Evolutionary conservation across 2,888 invertebrate species (phyloP), one percentile per base, ranked within the genome.

Genomic region (Drosophila diplacantha): DNA sequence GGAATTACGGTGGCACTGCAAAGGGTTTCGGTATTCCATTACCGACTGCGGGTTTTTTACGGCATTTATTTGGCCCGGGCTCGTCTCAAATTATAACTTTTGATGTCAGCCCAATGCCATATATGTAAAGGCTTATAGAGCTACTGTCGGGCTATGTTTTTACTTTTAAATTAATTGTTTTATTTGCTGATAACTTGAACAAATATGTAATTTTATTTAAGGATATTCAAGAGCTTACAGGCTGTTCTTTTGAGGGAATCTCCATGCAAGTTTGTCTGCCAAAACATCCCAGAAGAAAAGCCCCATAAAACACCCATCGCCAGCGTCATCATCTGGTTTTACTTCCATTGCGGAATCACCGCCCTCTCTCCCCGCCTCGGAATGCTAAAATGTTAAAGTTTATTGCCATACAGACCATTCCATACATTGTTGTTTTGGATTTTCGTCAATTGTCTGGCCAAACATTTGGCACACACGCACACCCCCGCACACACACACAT

Each of bases 361-460:
- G 41, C 32, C 41, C 58, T 31, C 34, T 60, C 58, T 31, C 39
- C 24, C 56, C 39, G 5, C 1, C 32, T 39, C 51, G 18, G 31
- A 60, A 41, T 64, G 60, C 60, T 65, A 41, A 66, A 65, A 61
- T 61, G 65, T 31, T 64, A 14, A 60, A 64, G 60, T 50, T 60
- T 60, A 60, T 60, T 64, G 51, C 60, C 58, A 24, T 43, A 20
- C 18, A 37, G 37, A 37, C n/a, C 34, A 8, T 34, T 4, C 11
- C 24, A 16, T 29, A 24, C 43, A 61, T 66, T 50, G 37, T 52
- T 44, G 62, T 62, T 67, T 56, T 62, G 55, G 50, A 66, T 43
- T 65, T 65, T 65, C 66, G 56, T 57, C 67, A 79, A 79, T 71
- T 75, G 73, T 69, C 73, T 71, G 73, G 68, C 73, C 66, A 70